Evolutionary conservation across 1,140 invertebrate species (phyloP), one percentile per base, ranked within the genome.

Genomic region (Vollenhovia emeryi): DNA sequence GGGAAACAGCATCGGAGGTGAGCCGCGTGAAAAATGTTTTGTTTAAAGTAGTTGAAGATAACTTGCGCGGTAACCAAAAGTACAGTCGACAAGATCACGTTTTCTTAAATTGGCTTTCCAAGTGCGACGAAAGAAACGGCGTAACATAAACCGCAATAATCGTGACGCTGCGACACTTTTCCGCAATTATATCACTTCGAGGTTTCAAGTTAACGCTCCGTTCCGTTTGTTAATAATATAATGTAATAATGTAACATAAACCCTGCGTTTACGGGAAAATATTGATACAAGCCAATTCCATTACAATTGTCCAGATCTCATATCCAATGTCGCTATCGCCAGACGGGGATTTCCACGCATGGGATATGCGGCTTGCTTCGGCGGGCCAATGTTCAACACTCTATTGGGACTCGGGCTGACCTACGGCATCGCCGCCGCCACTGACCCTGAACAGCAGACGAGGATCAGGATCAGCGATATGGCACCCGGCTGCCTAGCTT

Each of bases 1-100:
- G 97, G 96, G 96, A 40, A 97, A 97, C 92, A 96, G 96, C 92
- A 94, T 97, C 73, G 96, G 96, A 87, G 96, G 96, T 96, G 94
- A 95, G 93, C 93, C 74, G n/a, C 6, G 48, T 68, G 66, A 59
- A 27, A 74, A 74, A 62, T 71, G 45, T 80, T 68, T 71, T 40
- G 43, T 57, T 40, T 40, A 30, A 13, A 36, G 21, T 48, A 40
- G 40, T 62, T 33, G 6, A 48, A 30, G 15, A 15, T 13, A 30
- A 5, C 60, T 7, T n/a, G 43, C 21, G 9, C 9, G 18, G 0
- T n/a, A 52, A 69, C 11, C 30, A 30, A 60, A 62, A 55, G 8
- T 24, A 40, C 9, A n/a, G 30, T 52, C 3, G 5, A 36, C 33
- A n/a, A 68, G 7, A 57, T 55, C 3, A 5, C 30, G 59, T 13